Evolutionary conservation across 2,888 invertebrate genomes (phyloP), one percentile per base, ranked within the genome.

Genomic region (Cantharis lateralis): DNA sequence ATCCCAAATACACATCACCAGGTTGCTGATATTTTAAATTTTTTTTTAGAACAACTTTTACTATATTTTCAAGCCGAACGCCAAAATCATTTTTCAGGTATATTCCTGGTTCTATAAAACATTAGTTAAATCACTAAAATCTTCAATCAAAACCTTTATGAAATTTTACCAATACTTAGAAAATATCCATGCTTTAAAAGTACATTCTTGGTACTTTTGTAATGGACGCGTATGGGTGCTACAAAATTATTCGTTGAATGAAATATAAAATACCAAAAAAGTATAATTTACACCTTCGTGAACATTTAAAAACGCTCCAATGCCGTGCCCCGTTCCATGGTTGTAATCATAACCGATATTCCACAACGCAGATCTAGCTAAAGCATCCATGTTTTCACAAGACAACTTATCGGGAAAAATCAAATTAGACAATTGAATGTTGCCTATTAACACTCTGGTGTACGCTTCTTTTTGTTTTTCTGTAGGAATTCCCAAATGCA

Each of bases 281-380:
- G 11, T 11, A 28, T 11, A 24, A 24, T 9, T 24, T 24, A 24
- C 7, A 24, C 24, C 95, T 96, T 98, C 97, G 82, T 94, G 94
- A 4, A 96, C 94, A 74, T 93, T 92, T 13, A 95, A 91, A 84
- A 94, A 97, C 68, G 95, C 92, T 0, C 97, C 97, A 69, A 98
- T 93, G 3, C 97, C 97, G 86, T 97, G 95, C 0, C 97, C 95
- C 0, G 98, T 98, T 20, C 96, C 96, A 84, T 98, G 97, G 61
- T 93, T 90, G 87, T 96, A 98, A 89, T 99, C 96, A 81, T 95
- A 91, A 75, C 95, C 95, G 48, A 91, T 90, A 72, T 93, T 92
- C 98, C 98, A 99, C 24, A 98, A 90, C 4, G 93, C 90, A 70
- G 91, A 90, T 72, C 95, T 89, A 0, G 95, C 95, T 68, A 97